Percentiles rank a stretch among this genome's conserved stretches.
phyloP scores from a whole-genome alignment of 2,797 vertebrate species.

The Ctenochaetus hawaiiensis region DNA sequence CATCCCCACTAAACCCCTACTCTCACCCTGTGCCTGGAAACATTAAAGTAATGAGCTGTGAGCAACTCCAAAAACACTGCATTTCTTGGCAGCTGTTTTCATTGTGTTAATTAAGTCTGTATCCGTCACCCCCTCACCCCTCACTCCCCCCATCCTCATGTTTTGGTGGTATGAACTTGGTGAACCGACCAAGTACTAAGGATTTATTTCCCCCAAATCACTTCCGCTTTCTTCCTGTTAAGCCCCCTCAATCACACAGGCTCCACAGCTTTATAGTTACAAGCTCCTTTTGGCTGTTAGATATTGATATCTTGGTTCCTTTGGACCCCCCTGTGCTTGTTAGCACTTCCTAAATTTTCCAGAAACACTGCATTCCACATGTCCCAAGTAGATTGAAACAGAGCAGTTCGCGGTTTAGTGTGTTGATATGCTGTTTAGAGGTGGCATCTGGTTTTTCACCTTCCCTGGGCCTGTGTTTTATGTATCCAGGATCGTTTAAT shows the following conservation, averaged over 20 bases:
- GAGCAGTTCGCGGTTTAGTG: conserved; percentile 19
- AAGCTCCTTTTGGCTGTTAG: conserved; percentile 60
- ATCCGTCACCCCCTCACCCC: conserved; percentile 45
- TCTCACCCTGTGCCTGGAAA: conserved; percentile 65
- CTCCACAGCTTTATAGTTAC: conserved; percentile 57
- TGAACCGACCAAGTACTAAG: conserved; percentile 71
- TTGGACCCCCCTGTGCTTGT: conserved; percentile 40
- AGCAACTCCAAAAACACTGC: conserved; percentile 68
- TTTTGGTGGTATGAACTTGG: conserved; percentile 75
- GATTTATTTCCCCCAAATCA: conserved; percentile 79
- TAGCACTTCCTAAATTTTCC: conserved; percentile 60
- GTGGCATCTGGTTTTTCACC: conserved; percentile 60
- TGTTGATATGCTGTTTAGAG: conserved; percentile 54
- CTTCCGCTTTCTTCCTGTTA: conserved; percentile 70
- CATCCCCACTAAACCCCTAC: conserved; percentile 15
- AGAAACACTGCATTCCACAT: conserved; percentile 50
- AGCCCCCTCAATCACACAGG: conserved; percentile 57
- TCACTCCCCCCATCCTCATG: conserved; percentile 55
- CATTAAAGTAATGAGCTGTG: conserved; percentile 77
- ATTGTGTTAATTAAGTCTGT: conserved; percentile 79
- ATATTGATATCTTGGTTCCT: conserved; percentile 61
- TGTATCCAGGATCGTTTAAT: conserved; percentile 54
- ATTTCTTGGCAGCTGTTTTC: conserved; percentile 77
- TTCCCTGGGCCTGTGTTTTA: conserved; percentile 50
- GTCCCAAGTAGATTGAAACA: conserved; percentile 34